phyloP scores from a whole-genome alignment of 1,140 invertebrate species.

The Drosophila lacertosa region DNA sequence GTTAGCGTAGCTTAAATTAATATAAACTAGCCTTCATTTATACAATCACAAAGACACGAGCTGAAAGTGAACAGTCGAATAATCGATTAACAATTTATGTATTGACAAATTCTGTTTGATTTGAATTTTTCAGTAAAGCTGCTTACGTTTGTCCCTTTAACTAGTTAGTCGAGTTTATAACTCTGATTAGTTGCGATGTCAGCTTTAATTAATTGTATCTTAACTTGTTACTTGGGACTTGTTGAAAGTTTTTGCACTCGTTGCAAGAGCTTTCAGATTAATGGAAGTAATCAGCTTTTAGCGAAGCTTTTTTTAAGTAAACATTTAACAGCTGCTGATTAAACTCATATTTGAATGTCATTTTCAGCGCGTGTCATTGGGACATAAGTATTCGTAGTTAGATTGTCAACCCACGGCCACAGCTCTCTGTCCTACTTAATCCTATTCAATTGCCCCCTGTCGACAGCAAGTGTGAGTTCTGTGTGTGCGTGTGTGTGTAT shows the following conservation, averaged over 20 bases:
- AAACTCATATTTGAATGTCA: background rate
- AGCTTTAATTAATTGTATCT: no score
- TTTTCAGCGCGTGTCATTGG: constrained; percentile 14
- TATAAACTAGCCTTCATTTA: constrained; percentile 55
- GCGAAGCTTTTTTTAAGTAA: no score
- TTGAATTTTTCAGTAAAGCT: no score
- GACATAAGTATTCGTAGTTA: constrained; percentile 27
- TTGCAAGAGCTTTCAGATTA: no score
- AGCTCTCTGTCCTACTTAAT: constrained; percentile 35
- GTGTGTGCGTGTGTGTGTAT: constrained; percentile 39
- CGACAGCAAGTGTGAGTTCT: constrained; percentile 6
- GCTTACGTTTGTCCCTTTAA: no score
- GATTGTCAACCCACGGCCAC: constrained; percentile 28
- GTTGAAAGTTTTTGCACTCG: background rate
- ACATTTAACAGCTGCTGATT: background rate
- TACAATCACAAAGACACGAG: constrained; percentile 52
- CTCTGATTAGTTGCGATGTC: no score
- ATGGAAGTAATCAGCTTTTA: background rate
- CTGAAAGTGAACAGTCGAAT: constrained; percentile 9
- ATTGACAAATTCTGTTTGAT: no score
- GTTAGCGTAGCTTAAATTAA: constrained; percentile 69
- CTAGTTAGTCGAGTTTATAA: no score
- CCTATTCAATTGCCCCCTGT: constrained; percentile 11
- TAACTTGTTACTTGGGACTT: no score
- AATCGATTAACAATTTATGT: background rate